Evolutionary conservation across 1,140 invertebrate genomes (phyloP), one percentile per base, ranked within the genome.

Genomic region (Drosophila busckii): DNA sequence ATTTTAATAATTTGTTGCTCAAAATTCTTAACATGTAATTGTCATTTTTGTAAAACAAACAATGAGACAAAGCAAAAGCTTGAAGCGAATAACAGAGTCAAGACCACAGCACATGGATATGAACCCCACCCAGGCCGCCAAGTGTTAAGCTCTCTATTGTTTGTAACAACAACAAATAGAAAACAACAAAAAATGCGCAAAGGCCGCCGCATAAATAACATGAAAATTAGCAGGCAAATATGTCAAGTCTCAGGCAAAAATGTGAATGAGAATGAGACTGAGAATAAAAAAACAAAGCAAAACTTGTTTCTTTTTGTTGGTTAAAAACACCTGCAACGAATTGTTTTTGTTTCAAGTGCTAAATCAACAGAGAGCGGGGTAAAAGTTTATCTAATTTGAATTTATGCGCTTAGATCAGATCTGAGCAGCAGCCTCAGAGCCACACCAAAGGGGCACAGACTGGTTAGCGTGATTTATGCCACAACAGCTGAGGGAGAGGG

Each of bases 381-480:
- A 64, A 75, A 75, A 73, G 70, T 75, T 75, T 49, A 65, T 65
- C 73, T 78, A 78, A 78, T 78, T 78, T 78, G 54, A 78, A 78
- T 78, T 78, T 78, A 78, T 78, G 70, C 62, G 69, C 62, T 40
- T 46, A 76, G 66, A 76, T 78, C 52, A 70, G 38, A 67, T 69
- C 58, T 23, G 10, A 68, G 50, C 58, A 69, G 54, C 19, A 22
- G 17, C 10, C 9, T 23, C 20, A 34, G 9, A 20, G 26, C 28
- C 7, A 23, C 12, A 40, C n/a, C n/a, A n/a, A n/a, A n/a, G n/a
- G n/a, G n/a, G 6, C 16, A 10, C 15, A 17, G 45, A 22, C 25
- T 23, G 12, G 10, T 40, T 49, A 35, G 22, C 64, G 45, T 62
- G 67, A 78, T 78, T 78, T 78, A 70, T 78, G 71, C 56, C 61